These are phyloP conservation scores for Oreotrochilus melanogaster DNA, from an alignment of 2,113 vertebrate genomes.

Conservation along the genomic window DNA sequence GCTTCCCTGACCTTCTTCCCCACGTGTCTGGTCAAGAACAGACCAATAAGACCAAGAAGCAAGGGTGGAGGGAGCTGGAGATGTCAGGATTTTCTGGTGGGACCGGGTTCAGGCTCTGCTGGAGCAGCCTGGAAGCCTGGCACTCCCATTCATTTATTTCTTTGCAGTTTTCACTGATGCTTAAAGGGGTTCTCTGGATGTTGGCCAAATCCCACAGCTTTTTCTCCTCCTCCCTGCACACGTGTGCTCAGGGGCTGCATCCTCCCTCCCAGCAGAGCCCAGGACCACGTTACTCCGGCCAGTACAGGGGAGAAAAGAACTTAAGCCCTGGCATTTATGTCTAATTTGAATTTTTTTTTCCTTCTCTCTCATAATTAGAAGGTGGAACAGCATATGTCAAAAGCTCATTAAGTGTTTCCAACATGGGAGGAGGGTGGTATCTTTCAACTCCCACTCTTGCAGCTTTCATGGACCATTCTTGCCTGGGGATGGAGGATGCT, in stretches of 20 bases:
- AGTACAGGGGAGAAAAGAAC: not conserved
- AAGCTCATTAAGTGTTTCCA: not conserved
- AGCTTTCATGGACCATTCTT: not conserved
- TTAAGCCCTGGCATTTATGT: too few species aligned
- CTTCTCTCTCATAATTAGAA: not conserved
- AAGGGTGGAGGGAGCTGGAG: not conserved
- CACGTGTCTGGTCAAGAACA: not conserved
- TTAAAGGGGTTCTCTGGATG: not conserved
- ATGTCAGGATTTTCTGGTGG: not conserved
- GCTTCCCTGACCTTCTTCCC: not conserved
- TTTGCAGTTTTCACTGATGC: not conserved
- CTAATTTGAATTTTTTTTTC: not conserved
- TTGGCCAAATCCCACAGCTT: not conserved
- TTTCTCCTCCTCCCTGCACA: not conserved
- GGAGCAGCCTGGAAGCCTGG: rapidly evolving
- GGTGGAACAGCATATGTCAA: not conserved
- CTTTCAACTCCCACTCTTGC: rapidly evolving
- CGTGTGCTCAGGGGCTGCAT: rapidly evolving
- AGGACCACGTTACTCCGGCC: rapidly evolving
- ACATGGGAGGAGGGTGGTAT: too few species aligned
- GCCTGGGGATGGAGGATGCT: not conserved
- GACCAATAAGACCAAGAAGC: rapidly evolving
- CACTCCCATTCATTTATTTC: not conserved
- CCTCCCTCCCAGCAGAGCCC: not conserved
- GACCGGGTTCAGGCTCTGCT: not conserved